Evolutionary conservation across 2,888 invertebrate genomes (phyloP), one percentile per base, ranked within the genome.

Genomic region (Hedya salicella): DNA sequence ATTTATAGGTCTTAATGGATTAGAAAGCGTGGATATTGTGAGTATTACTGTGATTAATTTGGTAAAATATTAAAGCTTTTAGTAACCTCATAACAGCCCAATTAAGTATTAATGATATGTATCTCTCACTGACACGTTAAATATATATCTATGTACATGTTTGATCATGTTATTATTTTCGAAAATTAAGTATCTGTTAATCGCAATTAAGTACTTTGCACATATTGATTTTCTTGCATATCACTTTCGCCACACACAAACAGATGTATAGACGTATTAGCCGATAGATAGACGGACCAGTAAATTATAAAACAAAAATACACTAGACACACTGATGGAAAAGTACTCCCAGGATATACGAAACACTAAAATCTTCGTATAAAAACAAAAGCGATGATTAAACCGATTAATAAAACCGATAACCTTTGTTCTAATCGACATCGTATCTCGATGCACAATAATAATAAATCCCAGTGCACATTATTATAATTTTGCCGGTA

Each of bases 1-100:
- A 52, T 62, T 68, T 68, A 66, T 52, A 30, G 36, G 36, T 53
- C 46, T 50, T 39, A 62, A 52, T 54, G 56, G 64, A 64, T 68
- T 68, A 68, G 68, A 68, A 64, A 68, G 64, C 64, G 48, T 44
- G 19, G 54, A 30, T 60, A 39, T 36, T 48, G 25, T 16, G 25
- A 25, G 25, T 25, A 25, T 25, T 25, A 25, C 25, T n/a, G 25
- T 6, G 30, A 17, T 54, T 48, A 54, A 62, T 62, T 48, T 36
- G 36, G 39, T 63, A 30, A 48, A 3, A 46, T 25, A 53, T 54
- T 17, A 48, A 48, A 25, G 48, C 46, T 48, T 54, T 19, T 17
- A 42, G 17, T 48, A 14, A 16, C 9, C 13, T 48, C 13, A 46
- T 5, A 36, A 36, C 11, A 36, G 9, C 6, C 25, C 25, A 36